phyloP scores from a whole-genome alignment of 2,888 invertebrate genomes.

The Synanthedon tipuliformis region DNA sequence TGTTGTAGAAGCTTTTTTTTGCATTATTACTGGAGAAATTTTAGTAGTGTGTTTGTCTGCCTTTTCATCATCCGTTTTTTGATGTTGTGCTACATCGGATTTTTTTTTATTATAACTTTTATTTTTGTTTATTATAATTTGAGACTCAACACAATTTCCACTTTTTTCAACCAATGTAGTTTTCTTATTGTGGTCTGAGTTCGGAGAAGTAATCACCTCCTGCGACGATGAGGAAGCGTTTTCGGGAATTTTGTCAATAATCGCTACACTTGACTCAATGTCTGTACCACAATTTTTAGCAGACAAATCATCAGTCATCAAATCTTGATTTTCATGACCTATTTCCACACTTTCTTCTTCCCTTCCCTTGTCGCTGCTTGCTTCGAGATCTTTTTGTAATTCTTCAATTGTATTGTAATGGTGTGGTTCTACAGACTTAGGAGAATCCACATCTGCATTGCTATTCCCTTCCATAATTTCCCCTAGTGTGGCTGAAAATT shows the following conservation, averaged over 20 bases:
- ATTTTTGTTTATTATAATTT: slow-evolving; percentile 9
- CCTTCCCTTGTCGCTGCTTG: slow-evolving; percentile 4
- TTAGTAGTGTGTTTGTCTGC: slow-evolving; percentile 1
- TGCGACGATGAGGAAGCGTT: not conserved
- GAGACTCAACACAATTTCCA: not conserved
- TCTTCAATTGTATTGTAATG: slow-evolving; percentile 41
- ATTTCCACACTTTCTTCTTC: not conserved
- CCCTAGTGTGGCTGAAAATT: not conserved
- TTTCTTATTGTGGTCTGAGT: not conserved
- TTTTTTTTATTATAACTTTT: no score
- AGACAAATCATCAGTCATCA: slow-evolving; percentile 42
- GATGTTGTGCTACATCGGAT: not conserved
- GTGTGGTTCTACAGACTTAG: slow-evolving; percentile 29
- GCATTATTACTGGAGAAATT: not conserved
- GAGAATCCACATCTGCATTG: slow-evolving; percentile 43
- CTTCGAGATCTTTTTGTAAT: slow-evolving; percentile 30
- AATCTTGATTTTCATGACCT: slow-evolving; percentile 21
- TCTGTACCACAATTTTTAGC: slow-evolving; percentile 24
- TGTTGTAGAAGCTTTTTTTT: slow-evolving; percentile 14
- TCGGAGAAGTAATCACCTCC: not conserved
- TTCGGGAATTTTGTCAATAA: slow-evolving; percentile 17
- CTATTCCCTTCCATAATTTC: slow-evolving; percentile 24
- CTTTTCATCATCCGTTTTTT: slow-evolving; percentile 6
- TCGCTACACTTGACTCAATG: slow-evolving; percentile 27
- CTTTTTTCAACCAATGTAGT: not conserved